Conservation (phyloP, 2,113 vertebrate genomes). For the Percopsis transmontana region DNA sequence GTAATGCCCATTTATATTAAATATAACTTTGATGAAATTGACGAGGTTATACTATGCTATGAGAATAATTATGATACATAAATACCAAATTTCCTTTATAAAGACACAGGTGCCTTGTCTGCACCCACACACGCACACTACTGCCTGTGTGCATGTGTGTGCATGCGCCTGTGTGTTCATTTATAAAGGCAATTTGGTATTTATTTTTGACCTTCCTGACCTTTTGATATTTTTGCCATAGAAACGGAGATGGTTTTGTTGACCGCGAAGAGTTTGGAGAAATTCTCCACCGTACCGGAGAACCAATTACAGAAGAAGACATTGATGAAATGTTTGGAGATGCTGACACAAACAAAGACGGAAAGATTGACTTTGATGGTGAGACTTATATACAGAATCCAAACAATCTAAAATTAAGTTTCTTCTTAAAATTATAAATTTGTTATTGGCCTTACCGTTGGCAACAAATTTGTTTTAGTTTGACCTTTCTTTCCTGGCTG, state of each 20-base stretch:
- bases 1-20: neutral
- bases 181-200: no score
- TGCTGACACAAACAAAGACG: slow-evolving; percentile 80
- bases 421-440: neutral
- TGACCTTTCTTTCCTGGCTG: no score
- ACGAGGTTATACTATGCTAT: neutral
- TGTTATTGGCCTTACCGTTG: neutral
- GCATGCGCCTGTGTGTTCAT: neutral
- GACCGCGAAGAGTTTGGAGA: slow-evolving; percentile 79
- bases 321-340: slow-evolving; percentile 81
- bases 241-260: slow-evolving; percentile 80
- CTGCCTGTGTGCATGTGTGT: neutral
- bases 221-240: slow-evolving; percentile 22
- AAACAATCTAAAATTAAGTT: neutral
- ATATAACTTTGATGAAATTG: no score
- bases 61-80: neutral
- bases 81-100: neutral
- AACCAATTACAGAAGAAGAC: slow-evolving; percentile 77
- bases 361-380: slow-evolving; percentile 84
- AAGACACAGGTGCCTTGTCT: neutral
- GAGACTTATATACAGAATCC: slow-evolving; percentile 15
- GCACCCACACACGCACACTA: neutral
- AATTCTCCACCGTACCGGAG: slow-evolving; percentile 73
- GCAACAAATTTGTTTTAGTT: no score
- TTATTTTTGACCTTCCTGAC: no score